Evolutionary conservation across 2,888 invertebrate species (phyloP).

Genomic region (Biston stratarius): DNA sequence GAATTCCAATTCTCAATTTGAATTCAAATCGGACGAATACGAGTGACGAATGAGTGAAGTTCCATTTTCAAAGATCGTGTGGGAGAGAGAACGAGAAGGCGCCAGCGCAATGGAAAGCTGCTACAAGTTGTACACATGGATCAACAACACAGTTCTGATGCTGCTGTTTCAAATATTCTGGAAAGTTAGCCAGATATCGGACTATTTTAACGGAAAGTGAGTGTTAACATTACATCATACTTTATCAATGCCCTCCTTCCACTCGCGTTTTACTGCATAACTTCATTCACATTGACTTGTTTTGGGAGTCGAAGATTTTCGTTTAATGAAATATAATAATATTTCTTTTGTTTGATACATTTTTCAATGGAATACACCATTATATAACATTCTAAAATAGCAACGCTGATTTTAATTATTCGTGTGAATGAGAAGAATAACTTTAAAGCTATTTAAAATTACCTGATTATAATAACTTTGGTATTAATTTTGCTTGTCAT

Average conservation of each 20-base stretch:
- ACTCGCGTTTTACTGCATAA: slow-evolving; percentile 16
- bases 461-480: too few species aligned
- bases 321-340: neutral
- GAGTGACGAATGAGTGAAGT: slow-evolving; percentile 81
- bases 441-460: too few species aligned
- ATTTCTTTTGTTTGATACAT: neutral
- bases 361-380: neutral
- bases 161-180: slow-evolving; percentile 81
- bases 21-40: slow-evolving; percentile 3
- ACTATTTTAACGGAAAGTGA: slow-evolving; percentile 80
- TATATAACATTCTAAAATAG: neutral
- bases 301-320: slow-evolving; percentile 7
- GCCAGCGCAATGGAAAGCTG: slow-evolving; percentile 79
- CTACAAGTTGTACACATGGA: slow-evolving; percentile 80
- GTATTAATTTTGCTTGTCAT: neutral
- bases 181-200: slow-evolving; percentile 82
- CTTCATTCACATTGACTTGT: slow-evolving; percentile 11
- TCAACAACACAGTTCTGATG: slow-evolving; percentile 80
- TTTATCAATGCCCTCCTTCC: slow-evolving; percentile 21
- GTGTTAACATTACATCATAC: slow-evolving; percentile 61
- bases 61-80: slow-evolving; percentile 72
- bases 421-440: too few species aligned
- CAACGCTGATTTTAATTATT: too few species aligned
- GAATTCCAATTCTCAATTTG: slow-evolving; percentile 11
- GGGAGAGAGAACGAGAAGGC: slow-evolving; percentile 67